Evolutionary conservation across 2,888 invertebrate genomes (phyloP).

Genomic region (Philopedon plagiatum): DNA sequence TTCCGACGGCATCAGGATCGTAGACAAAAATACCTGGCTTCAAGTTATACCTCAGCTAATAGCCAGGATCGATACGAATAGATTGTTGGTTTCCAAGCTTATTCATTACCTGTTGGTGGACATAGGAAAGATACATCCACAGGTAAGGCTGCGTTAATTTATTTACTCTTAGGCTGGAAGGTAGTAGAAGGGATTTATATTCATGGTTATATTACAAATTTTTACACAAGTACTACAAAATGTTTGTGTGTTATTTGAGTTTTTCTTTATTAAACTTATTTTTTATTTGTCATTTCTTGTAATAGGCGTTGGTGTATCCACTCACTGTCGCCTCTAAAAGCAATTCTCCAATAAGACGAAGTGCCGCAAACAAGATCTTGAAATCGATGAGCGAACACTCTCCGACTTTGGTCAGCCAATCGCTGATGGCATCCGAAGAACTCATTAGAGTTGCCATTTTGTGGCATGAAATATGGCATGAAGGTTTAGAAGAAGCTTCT

Average conservation of each 20-base stretch:
- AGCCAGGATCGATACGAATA: constrained; percentile 95
- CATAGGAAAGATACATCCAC: constrained; percentile 96
- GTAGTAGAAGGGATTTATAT: no score
- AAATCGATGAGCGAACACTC: constrained; percentile 97
- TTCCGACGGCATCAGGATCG: constrained; percentile 90
- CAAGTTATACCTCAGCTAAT: constrained; percentile 99
- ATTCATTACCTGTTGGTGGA: constrained; percentile 96
- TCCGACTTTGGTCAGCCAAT: constrained; percentile 92
- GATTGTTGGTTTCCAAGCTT: constrained; percentile 88
- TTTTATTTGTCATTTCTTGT: no score
- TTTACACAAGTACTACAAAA: no score
- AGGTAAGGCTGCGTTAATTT: constrained; percentile 53
- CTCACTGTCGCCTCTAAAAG: constrained; percentile 98
- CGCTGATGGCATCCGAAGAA: constrained; percentile 96
- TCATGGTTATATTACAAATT: no score
- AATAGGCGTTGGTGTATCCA: constrained; percentile 97
- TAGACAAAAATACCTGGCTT: constrained; percentile 98
- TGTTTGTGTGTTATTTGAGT: no score
- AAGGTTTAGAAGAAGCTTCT: constrained; percentile 95
- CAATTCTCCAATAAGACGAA: constrained; percentile 85
- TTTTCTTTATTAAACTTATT: no score
- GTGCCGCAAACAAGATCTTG: constrained; percentile 94
- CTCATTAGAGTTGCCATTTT: constrained; percentile 97
- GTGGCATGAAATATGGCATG: constrained; percentile 99
- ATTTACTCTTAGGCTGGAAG: not conserved